Base-by-base conservation (phyloP, 2,888 invertebrate species). In the Fissipunctia ypsillon region DNA sequence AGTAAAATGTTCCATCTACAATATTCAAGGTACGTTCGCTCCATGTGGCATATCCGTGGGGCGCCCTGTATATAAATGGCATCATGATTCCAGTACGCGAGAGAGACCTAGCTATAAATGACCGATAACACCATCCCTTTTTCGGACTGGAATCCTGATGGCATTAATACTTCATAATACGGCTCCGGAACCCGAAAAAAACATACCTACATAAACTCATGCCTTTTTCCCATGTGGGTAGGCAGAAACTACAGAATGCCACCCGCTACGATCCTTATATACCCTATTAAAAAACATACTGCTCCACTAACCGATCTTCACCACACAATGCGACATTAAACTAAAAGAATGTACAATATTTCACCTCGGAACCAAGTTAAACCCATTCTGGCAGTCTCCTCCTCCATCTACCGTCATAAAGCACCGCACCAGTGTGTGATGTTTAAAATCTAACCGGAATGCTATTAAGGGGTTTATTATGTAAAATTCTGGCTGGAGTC, bases 401-500 rank as follows among this genome's bases (percentile, higher is more conserved):
- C 57, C 60, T 61, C 31, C 81, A 71, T 60, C 68, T 45, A 65
- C 68, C 35, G 5, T 69, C 84, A 82, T 82, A 83, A 83, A 82
- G 43, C 64, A 76, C 73, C 56, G 43, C 50, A 68, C 38, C 65
- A 69, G 81, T 78, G 71, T 88, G 83, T 84, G 88, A 85, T 84
- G 85, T 86, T 85, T 88, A 88, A 88, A 88, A 88, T 81, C 85
- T 85, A 85, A 88, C 87, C 81, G 82, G 82, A 86, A 86, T 85
- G 84, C 85, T 89, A 89, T 90, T 87, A 89, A 87, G 88, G 86
- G 88, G 88, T 90, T 89, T 88, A 90, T 88, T 89, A 88, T 88
- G 90, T 89, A 89, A 90, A 91, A 88, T 75, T 80, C 86, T 91
- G 91, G 91, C 90, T 72, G 16, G 43, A 63, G 64, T 88, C 91